phyloP scores from a whole-genome alignment of 2,113 vertebrate genomes.

The Anguilla japonica region DNA sequence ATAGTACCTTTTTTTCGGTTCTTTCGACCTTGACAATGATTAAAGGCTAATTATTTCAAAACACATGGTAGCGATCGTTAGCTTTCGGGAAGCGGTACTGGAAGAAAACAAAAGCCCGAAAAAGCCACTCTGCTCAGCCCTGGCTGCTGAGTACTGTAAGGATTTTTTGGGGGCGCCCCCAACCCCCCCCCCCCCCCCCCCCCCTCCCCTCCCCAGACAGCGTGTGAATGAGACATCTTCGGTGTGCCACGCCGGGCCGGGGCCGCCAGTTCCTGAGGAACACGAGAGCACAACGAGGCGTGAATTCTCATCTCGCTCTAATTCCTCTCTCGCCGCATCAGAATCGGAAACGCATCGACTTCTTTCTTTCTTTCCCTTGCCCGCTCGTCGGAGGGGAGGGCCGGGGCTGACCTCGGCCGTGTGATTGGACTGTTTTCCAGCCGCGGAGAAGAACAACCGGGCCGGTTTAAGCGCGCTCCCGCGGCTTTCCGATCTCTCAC shows the following conservation, averaged over 20 bases:
- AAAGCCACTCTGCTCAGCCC: not conserved
- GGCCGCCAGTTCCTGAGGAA: not conserved
- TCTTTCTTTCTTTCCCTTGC: constrained; percentile 1
- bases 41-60: not conserved
- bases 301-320: constrained; percentile 35
- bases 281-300: constrained; percentile 32
- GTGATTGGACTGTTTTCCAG: constrained; percentile 35
- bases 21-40: not conserved
- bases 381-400: not conserved
- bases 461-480: constrained; percentile 28
- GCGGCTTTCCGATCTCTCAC: constrained; percentile 5
- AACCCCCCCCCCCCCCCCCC: not conserved
- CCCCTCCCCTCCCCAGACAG: too few species aligned
- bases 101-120: not conserved
- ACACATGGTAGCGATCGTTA: not conserved
- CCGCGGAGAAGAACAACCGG: constrained; percentile 23
- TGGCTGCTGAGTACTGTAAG: not conserved
- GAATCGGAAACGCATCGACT: constrained; percentile 36
- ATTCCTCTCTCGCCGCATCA: constrained; percentile 13
- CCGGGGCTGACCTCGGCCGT: constrained; percentile 30
- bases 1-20: not conserved
- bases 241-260: too few species aligned
- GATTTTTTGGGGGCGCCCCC: not conserved
- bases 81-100: not conserved
- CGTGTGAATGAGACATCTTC: not conserved